Base-by-base conservation (phyloP, 2,797 vertebrate species). In the Schizopygopsis pylzovi region DNA sequence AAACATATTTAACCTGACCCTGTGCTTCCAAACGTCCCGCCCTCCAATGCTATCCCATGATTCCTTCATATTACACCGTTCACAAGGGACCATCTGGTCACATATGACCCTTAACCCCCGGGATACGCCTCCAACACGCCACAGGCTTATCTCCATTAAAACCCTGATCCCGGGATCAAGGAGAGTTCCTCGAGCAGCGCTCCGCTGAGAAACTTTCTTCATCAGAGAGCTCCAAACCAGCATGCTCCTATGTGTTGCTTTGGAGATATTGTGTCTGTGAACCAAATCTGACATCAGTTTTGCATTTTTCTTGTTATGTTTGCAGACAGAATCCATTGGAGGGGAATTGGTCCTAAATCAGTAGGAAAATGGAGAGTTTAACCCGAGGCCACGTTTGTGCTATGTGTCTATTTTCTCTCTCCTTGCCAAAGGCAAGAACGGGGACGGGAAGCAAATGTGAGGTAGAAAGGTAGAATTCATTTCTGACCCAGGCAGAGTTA, bases 121-220 rank as follows among this genome's bases (percentile, higher is more conserved):
- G 82, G 68, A 82, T 33, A 52, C 68, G 37, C 54, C 61, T 85
- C 37, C 63, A 76, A 79, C 79, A 65, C 18, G 6, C 47, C 68
- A 63, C 47, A 45, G 82, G 80, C 63, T 89, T 83, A 90, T 79
- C 78, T 67, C 52, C 59, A 78, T 86, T 84, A 89, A 86, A 85
- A 71, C 80, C 65, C 43, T 86, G 86, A 85, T 88, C 86, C 86
- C 52, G 6, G 81, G 84, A 90, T 89, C 81, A 87, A 86, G 81
- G 18, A 81, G 47, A 59, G 81, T 85, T 61, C 78, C 56, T 15
- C 22, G 16, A 82, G 47, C 28, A 20, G 47, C 6, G 33, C 45
- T 72, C 63, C 20, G 52, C n/a, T 63, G 56, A 80, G 25, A 86
- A 33, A 73, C 84, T 45, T 61, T 49, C 72, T 63, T 59, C 68